Percentiles rank a stretch among this genome's conserved stretches.
Evolutionary conservation across 2,888 invertebrate species (phyloP).

Genomic region (Acrobasis suavella): DNA sequence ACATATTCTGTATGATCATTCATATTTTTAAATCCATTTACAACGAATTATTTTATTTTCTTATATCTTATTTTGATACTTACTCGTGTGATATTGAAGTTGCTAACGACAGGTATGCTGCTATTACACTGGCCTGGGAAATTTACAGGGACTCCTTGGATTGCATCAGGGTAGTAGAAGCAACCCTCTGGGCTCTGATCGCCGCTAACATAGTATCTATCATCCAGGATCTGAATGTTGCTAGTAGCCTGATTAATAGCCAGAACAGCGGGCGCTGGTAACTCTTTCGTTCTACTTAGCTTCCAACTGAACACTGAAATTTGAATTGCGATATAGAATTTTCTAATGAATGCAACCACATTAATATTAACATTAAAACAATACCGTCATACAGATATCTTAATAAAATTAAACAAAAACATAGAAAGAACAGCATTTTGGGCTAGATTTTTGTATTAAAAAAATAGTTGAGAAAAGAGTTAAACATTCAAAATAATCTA

Average conservation of each 20-base stretch:
- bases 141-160: constrained; percentile 48
- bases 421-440: not conserved
- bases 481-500: constrained; percentile 12
- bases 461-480: constrained; percentile 34
- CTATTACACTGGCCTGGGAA: constrained; percentile 62
- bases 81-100: constrained; percentile 49
- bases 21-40: no score
- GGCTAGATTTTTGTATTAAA: constrained; percentile 23
- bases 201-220: constrained; percentile 46
- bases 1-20: no score
- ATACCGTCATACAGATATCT: no score
- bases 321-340: not conserved
- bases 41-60: no score
- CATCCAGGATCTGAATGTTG: constrained; percentile 46
- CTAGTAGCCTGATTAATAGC: constrained; percentile 43
- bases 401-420: no score
- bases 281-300: constrained; percentile 51
- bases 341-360: no score
- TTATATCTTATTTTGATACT: constrained; percentile 25
- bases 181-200: constrained; percentile 55
- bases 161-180: constrained; percentile 60
- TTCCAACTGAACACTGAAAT: constrained; percentile 63
- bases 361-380: no score
- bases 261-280: constrained; percentile 33
- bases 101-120: constrained; percentile 45